Conservation (phyloP, 2,113 vertebrate species). For the Ivindomyrus marchei region DNA sequence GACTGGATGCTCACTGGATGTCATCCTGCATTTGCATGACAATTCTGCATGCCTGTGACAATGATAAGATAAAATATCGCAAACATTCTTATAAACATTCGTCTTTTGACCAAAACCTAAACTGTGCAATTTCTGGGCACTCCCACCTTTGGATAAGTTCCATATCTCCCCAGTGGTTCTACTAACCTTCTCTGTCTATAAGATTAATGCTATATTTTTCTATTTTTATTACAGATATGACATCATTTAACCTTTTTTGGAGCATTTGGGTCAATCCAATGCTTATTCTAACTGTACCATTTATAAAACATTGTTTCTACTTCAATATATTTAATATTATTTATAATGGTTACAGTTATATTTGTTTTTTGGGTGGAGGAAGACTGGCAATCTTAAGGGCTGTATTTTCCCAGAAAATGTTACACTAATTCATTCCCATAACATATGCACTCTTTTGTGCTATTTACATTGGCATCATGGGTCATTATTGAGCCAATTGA, state of each 20-base stretch:
- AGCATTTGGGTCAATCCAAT: background rate
- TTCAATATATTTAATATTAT: background rate
- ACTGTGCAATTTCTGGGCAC: background rate
- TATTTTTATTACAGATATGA: background rate
- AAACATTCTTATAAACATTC: background rate
- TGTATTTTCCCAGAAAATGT: slow-evolving; percentile 4
- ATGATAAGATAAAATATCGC: background rate
- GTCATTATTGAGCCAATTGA: slow-evolving; percentile 4
- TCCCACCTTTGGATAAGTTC: background rate
- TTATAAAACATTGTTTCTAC: background rate
- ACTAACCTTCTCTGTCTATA: background rate
- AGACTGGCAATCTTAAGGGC: background rate
- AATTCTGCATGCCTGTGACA: background rate
- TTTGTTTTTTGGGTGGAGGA: background rate
- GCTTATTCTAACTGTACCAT: background rate
- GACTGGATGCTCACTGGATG: background rate
- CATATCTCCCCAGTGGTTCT: background rate
- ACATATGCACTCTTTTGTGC: background rate
- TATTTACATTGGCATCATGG: background rate
- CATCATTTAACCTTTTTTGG: background rate
- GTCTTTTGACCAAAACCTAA: background rate
- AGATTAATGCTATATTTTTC: background rate
- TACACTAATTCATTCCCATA: background rate
- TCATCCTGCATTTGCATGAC: background rate
- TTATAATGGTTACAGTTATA: background rate